Conservation (phyloP, 1,140 invertebrate species). For the Drosophila baimaii region DNA sequence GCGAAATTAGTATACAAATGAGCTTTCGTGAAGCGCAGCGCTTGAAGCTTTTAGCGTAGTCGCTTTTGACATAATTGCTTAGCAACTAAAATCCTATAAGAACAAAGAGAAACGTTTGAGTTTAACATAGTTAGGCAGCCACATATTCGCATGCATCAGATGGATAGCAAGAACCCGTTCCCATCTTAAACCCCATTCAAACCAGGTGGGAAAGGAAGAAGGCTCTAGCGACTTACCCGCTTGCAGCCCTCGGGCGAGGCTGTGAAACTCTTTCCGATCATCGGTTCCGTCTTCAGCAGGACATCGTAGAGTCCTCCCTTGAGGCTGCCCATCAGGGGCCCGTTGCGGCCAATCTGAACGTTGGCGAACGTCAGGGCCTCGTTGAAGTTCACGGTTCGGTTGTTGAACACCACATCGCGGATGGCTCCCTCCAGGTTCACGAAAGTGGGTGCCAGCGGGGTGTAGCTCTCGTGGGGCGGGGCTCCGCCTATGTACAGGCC, state of each 20-base stretch:
- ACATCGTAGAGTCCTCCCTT: constrained; percentile 83
- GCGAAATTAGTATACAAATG: constrained; percentile 83
- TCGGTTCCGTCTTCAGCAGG: constrained; percentile 84
- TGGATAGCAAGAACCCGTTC: constrained; percentile 20
- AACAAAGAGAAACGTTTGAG: constrained; percentile 77
- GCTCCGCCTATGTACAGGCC: constrained; percentile 85
- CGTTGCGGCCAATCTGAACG: constrained; percentile 89
- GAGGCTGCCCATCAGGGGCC: constrained; percentile 86
- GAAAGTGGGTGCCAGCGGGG: constrained; percentile 73
- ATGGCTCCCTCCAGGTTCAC: constrained; percentile 91
- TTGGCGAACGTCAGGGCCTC: constrained; percentile 88
- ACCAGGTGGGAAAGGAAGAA: constrained; percentile 3
- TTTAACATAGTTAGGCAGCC: constrained; percentile 63
- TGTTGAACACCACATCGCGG: constrained; percentile 92
- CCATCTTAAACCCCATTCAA: neutral
- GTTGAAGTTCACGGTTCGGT: constrained; percentile 88
- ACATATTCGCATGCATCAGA: constrained; percentile 55
- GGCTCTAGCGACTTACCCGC: constrained; percentile 78
- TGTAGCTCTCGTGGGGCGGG: constrained; percentile 70
- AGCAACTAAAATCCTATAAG: constrained; percentile 84
- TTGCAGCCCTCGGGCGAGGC: constrained; percentile 84
- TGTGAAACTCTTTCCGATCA: constrained; percentile 84
- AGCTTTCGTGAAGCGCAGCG: constrained; percentile 73
- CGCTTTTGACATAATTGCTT: constrained; percentile 77
- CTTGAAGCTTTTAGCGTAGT: constrained; percentile 75